These are phyloP conservation scores for Apocrypta bakeri DNA, from an alignment of 1,140 invertebrate genomes.

Conservation along the genomic window DNA sequence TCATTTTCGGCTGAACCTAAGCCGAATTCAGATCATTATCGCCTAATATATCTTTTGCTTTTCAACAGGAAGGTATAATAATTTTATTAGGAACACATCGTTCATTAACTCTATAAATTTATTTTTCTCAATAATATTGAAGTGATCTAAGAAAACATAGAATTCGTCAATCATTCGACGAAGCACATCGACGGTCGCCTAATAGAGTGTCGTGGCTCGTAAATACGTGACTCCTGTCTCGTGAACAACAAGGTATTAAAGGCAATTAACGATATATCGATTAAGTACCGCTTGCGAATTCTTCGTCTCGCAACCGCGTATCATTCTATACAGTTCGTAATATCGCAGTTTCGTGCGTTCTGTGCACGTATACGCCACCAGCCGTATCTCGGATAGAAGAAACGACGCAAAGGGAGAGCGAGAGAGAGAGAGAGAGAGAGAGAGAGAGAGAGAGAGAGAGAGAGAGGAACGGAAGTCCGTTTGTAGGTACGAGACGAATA, in stretches of 20 bases:
- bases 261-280: background rate
- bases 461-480: constrained; percentile 28
- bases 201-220: background rate
- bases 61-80: no score
- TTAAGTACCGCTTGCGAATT: background rate
- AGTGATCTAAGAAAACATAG: constrained; percentile 11
- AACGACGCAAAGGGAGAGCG: background rate
- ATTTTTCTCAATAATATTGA: no score
- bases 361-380: background rate
- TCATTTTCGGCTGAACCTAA: constrained; percentile 18
- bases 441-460: background rate
- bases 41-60: no score
- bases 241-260: background rate
- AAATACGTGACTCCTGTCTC: background rate
- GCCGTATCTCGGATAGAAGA: background rate
- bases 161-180: background rate
- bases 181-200: background rate
- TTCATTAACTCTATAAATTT: no score
- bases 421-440: background rate
- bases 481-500: constrained; percentile 13
- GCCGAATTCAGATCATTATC: background rate
- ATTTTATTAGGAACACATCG: no score
- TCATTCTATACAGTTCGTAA: background rate
- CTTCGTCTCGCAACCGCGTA: background rate
- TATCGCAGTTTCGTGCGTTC: constrained; percentile 3